Base-by-base conservation (phyloP, 1,140 invertebrate species). In the Scaptomyza hsui region DNA sequence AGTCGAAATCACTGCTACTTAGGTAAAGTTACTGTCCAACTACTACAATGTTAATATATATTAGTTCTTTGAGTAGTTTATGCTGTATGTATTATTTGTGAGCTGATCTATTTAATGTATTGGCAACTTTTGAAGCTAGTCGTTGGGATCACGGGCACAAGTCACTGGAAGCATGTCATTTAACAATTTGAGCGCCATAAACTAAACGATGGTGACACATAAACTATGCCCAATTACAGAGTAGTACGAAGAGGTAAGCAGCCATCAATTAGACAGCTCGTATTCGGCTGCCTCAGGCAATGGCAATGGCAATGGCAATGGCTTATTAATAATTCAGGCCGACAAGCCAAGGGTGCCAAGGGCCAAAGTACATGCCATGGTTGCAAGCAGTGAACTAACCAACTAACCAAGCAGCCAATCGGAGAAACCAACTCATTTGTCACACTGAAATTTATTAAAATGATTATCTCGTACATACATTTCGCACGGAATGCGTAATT, bases 391-490 rank as follows among this genome's bases (percentile, higher is more conserved):
- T 44, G 19, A 19, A 39, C 13, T 10, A 35, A 15, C 10, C 15
- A 29, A 12, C 18, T 21, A 26, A 18, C 7, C 7, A 42, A 56
- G 13, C 29, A 21, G 37, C 21, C 45, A 45, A 42, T 37, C 39
- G 13, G 45, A 42, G 39, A 53, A 61, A 49, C 48, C 59, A 41
- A 71, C 71, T 88, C 83, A 89, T 88, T 88, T 88, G 83, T 88
- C 82, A 88, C 83, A 70, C 63, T 73, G 72, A 89, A 88, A 88
- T 88, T 89, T 88, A 88, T 88, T 88, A 88, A 88, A 88, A 88
- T 88, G 82, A 88, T 88, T 88, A 88, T 88, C 82, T 88, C 83
- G 78, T 89, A 67, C 72, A 65, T 78, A 76, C 68, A 83, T 89
- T 89, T 88, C 75, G 82, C 78, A 88, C 83, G 72, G 82, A 88